Base-by-base conservation (phyloP, 2,797 vertebrate species). In the Leucoraja ocellata region DNA sequence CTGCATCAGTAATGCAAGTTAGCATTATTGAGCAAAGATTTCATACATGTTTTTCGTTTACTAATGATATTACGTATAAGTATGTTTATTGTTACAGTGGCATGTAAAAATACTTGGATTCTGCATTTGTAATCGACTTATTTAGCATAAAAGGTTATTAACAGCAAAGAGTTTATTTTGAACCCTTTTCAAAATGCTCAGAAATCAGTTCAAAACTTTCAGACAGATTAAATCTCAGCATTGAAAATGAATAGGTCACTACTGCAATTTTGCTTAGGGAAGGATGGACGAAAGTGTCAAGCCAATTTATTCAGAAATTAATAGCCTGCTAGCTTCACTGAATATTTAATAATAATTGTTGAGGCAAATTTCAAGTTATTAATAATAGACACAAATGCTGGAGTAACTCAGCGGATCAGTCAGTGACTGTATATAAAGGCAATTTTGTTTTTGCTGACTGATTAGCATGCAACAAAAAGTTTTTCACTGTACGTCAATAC, bases 161-260 rank as follows among this genome's bases (percentile, higher is more conserved):
- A 74, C 88, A 46, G 13, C 46, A 46, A 46, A 46, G 46, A 46
- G 46, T 46, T 46, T 2, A 46, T 46, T 46, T 46, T 46, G 46
- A 46, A 46, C 46, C 46, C 2, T 46, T 46, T 46, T 46, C 46
- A 46, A 46, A 46, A 46, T 46, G 46, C 46, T 46, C 46, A 46
- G 46, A 46, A 46, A 46, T 46, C 46, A 46, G 46, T 46, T 46
- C 46, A 46, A 14, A 36, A 23, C 73, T 91, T 74, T 91, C 36
- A 46, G 36, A 91, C 46, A 91, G 88, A 91, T 91, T 32, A 73
- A 88, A 73, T 91, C 25, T 73, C 88, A 39, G 32, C 88, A 91
- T 91, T 91, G 39, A 36, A 91, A 91, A 91, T 73, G 65, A 91
- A 91, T 91, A 39, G 68, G 68, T 91, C 36, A 74, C 36, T 91